Evolutionary conservation across 1,140 invertebrate species (phyloP), one percentile per base, ranked within the genome.

Genomic region (Drosophila elegans): DNA sequence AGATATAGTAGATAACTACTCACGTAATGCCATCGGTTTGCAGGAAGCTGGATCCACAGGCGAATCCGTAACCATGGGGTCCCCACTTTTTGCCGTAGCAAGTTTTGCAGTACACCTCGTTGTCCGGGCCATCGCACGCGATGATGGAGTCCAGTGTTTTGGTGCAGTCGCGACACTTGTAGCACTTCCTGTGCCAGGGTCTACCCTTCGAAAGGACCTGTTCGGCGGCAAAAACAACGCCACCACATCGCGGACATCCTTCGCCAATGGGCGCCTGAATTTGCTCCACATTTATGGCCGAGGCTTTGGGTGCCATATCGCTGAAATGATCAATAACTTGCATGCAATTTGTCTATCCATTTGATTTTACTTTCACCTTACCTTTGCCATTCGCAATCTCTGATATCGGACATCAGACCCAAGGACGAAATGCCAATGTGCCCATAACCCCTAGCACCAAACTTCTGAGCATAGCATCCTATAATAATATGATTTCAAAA

Each of bases 121-220:
- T 95, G 85, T 98, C 96, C 36, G 97, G 97, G 32, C 97, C 97
- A 90, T 98, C 97, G 91, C 97, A 97, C 69, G 97, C 97, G 73
- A 97, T 97, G 85, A 98, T 98, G 11, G 98, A 99, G 91, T 98
- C 97, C 52, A 99, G 94, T 9, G 96, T 97, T 88, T 97, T 97
- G 64, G 95, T 96, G 93, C 98, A 99, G 80, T 97, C 97, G 91
- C 94, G 95, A 93, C 98, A 99, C 93, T 99, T 99, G 94, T 98
- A 99, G 93, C 98, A 99, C 93, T 99, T 99, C 93, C 98, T 95
- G 94, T 97, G 98, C 98, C 97, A 99, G 93, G 97, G 97, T 90
- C 97, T 95, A 53, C 96, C 95, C 91, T 97, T 97, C 27, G 97
- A 97, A 6, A 98, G 93, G 34, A 98, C 97, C 92, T 97, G 96